Evolutionary conservation across 2,888 invertebrate species (phyloP).

Genomic region (Amphipoea oculea): DNA sequence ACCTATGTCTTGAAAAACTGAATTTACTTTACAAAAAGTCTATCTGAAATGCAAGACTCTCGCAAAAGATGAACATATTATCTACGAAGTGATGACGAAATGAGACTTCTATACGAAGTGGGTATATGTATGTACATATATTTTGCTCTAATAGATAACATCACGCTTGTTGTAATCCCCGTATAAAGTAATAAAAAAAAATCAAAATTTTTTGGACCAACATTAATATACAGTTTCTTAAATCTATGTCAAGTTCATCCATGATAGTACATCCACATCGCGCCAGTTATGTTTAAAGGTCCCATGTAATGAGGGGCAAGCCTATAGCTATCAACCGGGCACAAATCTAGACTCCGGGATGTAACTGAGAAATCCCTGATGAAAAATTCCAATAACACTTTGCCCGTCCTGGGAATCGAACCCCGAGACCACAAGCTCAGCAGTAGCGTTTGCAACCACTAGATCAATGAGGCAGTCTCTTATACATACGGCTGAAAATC

Average conservation of each 20-base stretch:
- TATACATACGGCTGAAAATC: neutral
- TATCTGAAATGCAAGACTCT: neutral
- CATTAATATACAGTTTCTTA: no score
- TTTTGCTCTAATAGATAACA: neutral
- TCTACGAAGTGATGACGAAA: no score
- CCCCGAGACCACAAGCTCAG: no score
- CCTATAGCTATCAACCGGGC: neutral
- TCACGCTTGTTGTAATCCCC: rapidly evolving
- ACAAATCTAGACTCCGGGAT: neutral
- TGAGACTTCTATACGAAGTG: neutral
- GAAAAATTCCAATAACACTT: neutral
- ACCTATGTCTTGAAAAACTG: neutral
- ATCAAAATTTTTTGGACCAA: no score
- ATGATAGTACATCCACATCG: neutral
- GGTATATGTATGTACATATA: neutral
- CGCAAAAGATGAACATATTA: no score
- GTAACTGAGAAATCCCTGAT: neutral
- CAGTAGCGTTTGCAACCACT: neutral
- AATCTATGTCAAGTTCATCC: no score
- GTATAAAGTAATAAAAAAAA: no score
- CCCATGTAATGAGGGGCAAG: neutral
- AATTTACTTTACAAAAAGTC: neutral
- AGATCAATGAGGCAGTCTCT: neutral
- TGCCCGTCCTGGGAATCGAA: neutral
- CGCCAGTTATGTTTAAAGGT: neutral